Base-by-base conservation (phyloP, 2,888 invertebrate species). In the Theretra japonica region DNA sequence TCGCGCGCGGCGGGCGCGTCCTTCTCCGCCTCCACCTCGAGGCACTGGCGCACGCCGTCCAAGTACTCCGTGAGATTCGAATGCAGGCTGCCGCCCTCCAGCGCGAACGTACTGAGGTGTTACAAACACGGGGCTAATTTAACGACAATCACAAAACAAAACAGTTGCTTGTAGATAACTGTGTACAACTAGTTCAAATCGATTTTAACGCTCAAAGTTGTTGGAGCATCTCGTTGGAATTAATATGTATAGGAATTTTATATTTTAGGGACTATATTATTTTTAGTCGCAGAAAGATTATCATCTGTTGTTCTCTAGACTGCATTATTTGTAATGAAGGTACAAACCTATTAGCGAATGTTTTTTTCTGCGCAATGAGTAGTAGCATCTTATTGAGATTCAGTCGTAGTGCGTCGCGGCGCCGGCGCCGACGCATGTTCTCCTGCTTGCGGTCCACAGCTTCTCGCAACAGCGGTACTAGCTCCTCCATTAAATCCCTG, bases 361-460 rank as follows among this genome's bases (percentile, higher is more conserved):
- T 98, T 74, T 97, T 98, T 89, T 97, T 97, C 86, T 98, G 98
- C 1, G 99, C 99, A 75, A 99, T 97, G 74, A 98, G 95, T 84
- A 99, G 98, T 79, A 99, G 95, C 79, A 99, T 97, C 82, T 97
- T 96, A 74, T 99, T 98, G 76, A 99, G 95, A 83, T 99, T 98
- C 59, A 99, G 95, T 60, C 99, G 95, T 69, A 99, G 93, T 17
- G 98, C 97, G 89, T 99, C 99, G 71, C 99, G 96, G 57, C 99
- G 95, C 72, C 98, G 95, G 58, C 99, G 95, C 58, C 99, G 95
- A 72, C 99, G 95, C 95, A 99, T 97, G 88, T 99, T 99, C 88
- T 99, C 99, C 90, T 99, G 99, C 87, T 99, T 99, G 68, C 98
- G 96, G 88, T 99, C 99, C 25, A 99, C 97, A 0, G 99, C 99